Evolutionary conservation across 2,888 invertebrate genomes (phyloP).

Genomic region (Kuschelorhynchus macadamiae): DNA sequence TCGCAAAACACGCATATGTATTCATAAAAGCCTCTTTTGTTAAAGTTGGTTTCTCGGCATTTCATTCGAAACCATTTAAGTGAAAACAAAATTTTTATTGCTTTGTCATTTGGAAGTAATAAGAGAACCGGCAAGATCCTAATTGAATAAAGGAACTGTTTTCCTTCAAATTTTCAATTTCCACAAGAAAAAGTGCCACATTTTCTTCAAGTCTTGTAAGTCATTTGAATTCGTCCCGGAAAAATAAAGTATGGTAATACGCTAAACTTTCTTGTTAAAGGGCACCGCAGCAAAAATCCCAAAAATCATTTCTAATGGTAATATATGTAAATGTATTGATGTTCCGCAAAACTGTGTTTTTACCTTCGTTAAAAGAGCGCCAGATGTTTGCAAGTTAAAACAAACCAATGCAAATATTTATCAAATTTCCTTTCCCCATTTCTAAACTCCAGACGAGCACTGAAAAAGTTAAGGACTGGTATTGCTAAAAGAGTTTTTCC

Average conservation of each 20-base stretch:
- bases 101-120: too few relatives aligned
- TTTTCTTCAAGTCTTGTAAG: background rate
- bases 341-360: slow-evolving; percentile 30
- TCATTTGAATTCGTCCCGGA: background rate
- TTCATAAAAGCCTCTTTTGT: too few relatives aligned
- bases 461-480: too few relatives aligned
- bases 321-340: slow-evolving; percentile 44
- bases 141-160: slow-evolving; percentile 4
- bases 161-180: too few relatives aligned
- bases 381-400: slow-evolving; percentile 33
- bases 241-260: slow-evolving; percentile 38
- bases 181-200: background rate
- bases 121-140: too few relatives aligned
- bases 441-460: background rate
- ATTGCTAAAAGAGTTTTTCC: too few relatives aligned
- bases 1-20: too few relatives aligned
- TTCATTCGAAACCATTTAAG: too few relatives aligned
- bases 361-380: slow-evolving; percentile 37
- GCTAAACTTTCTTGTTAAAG: slow-evolving; percentile 18
- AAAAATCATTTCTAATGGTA: slow-evolving; percentile 40
- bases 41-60: too few relatives aligned
- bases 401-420: slow-evolving; percentile 28
- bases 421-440: slow-evolving; percentile 16
- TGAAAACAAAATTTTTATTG: too few relatives aligned
- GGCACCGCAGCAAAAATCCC: slow-evolving; percentile 23